Base-by-base conservation (phyloP, 2,888 invertebrate genomes). In the Tipula vernalis region DNA sequence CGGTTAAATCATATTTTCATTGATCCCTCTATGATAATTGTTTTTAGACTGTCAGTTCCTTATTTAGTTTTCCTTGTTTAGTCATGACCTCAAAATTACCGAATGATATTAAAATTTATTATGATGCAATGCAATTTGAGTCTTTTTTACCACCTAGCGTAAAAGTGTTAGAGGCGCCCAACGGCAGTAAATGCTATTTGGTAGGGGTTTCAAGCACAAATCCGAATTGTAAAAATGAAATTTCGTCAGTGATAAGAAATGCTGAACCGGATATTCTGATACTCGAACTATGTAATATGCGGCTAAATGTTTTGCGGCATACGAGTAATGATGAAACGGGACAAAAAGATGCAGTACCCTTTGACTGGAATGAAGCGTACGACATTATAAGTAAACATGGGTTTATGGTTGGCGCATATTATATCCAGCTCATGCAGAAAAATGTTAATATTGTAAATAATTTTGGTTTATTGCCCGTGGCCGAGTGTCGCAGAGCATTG, bases 161-260 rank as follows among this genome's bases (percentile, higher is more conserved):
- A 28, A 95, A 95, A 2, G 91, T 96, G 18, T 91, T 98, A 47
- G 94, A 93, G 88, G 94, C 94, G 12, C 93, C 94, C 1, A 94
- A 95, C 89, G 97, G 97, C 71, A 94, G 95, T 13, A 96, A 96
- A 91, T 95, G 98, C 18, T 98, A 97, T 91, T 91, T 99, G 87
- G 95, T 99, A 15, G 98, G 98, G 86, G 98, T 98, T 10, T 98
- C 98, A 47, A 98, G 98, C 92, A 99, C 98, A 91, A 98, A 98
- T 90, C 91, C 94, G 89, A 95, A 97, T 91, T 98, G 98, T 88
- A 97, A 98, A 91, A 94, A 97, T 88, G 98, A 99, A 93, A 98
- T 99, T 13, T 94, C 95, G 2, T 92, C 94, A 92, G 89, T 89
- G 6, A 88, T 89, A 71, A 87, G 89, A 51, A 89, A 89, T 86